Evolutionary conservation across 2,113 vertebrate species (phyloP).

Genomic region (Isichthys henryi): DNA sequence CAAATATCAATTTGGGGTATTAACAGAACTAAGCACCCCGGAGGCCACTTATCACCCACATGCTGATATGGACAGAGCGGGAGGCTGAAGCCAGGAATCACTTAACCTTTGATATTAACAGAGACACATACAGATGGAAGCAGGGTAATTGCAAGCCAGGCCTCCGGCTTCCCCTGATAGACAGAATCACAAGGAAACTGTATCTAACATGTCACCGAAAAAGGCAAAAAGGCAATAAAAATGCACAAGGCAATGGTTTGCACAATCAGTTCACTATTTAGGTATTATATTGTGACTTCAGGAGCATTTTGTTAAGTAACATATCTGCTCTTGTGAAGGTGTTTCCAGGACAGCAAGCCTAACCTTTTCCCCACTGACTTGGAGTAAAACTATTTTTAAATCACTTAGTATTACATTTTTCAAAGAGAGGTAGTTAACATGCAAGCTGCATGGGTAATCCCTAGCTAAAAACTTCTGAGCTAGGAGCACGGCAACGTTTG

Average conservation of each 20-base stretch:
- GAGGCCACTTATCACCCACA: constrained; percentile 25
- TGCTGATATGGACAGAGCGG: constrained; percentile 22
- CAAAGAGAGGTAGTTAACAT: neutral
- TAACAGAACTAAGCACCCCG: constrained; percentile 17
- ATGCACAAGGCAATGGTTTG: neutral
- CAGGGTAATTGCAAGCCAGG: constrained; percentile 13
- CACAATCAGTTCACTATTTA: neutral
- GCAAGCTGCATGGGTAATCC: neutral
- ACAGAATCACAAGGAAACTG: neutral
- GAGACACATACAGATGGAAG: neutral
- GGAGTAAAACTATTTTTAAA: neutral
- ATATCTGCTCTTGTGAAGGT: neutral
- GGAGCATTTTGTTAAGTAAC: neutral
- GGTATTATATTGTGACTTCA: neutral
- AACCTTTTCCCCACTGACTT: neutral
- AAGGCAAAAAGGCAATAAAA: neutral
- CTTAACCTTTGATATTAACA: neutral
- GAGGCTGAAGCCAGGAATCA: neutral
- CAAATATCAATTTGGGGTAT: constrained; percentile 22
- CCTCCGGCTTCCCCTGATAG: constrained; percentile 58
- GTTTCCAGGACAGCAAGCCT: neutral
- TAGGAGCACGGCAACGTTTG: neutral
- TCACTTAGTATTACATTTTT: neutral
- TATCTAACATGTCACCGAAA: neutral
- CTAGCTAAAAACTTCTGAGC: neutral